Evolutionary conservation across 2,797 vertebrate species (phyloP), one percentile per base, ranked within the genome.

Genomic region (Rhinatrema bivittatum): DNA sequence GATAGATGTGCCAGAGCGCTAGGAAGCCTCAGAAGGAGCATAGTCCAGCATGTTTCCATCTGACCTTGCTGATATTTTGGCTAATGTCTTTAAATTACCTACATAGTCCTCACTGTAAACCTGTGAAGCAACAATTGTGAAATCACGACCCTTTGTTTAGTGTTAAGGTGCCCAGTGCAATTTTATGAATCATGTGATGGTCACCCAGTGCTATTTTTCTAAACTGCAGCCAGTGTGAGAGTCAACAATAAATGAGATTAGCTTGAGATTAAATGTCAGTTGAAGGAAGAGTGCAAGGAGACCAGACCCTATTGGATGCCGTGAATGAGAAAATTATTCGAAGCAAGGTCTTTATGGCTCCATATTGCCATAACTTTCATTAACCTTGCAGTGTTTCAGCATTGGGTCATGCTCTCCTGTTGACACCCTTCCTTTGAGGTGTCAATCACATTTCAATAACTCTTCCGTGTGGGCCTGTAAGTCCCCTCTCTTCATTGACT

Each of bases 381-480:
- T 79, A 81, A 79, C 65, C 65, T 76, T 59, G 60, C 68, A 76
- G 50, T 76, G 74, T 72, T 79, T 74, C 65, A 72, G 73, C 55
- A 63, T 29, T 29, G 55, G 74, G 69, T 78, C 75, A 57, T 44
- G 49, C 46, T 68, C 65, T 61, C 46, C 57, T 2, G 46, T 66
- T 75, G 75, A 78, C 62, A 74, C 40, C 39, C 37, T 62, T 66
- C 64, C 65, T 83, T 72, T 76, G 62, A 76, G 50, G 57, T 81
- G 77, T 81, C 83, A 82, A 76, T 76, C 79, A 79, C 75, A 81
- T 86, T 84, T 84, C 83, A 82, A 78, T 83, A 78, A 81, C 74
- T 84, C 81, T 74, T 58, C 51, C 64, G 53, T 48, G 42, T 48
- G 46, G 49, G 24, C 70, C 78, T 82, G 75, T 80, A 83, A 76